These are phyloP conservation scores for Venustaconcha ellipsiformis DNA, from an alignment of 1,140 invertebrate species.

Conservation along the genomic window DNA sequence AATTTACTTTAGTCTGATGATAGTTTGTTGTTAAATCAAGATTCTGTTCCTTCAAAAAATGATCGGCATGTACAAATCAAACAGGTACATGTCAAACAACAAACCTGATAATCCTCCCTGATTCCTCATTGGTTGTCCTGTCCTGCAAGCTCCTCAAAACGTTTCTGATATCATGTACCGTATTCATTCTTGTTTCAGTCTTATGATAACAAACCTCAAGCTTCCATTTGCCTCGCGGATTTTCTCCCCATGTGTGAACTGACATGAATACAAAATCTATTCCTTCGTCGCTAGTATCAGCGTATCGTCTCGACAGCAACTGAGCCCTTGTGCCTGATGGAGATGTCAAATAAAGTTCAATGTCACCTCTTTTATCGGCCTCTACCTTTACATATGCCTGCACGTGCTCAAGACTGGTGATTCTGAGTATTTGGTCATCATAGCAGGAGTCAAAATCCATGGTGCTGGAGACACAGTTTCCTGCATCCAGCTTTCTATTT, in stretches of 20 bases:
- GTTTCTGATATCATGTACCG: no score
- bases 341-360: conserved; percentile 69
- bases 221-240: conserved; percentile 79
- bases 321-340: conserved; percentile 79
- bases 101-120: no score
- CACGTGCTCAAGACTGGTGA: conserved; percentile 86
- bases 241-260: conserved; percentile 92
- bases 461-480: no score
- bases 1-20: no score
- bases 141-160: no score
- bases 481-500: no score
- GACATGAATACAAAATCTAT: conserved; percentile 93
- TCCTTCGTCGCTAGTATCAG: conserved; percentile 80
- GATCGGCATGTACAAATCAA: no score
- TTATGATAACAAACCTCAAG: conserved; percentile 87
- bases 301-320: conserved; percentile 78
- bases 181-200: not conserved
- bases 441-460: conserved; percentile 32
- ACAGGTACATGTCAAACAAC: no score
- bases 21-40: no score
- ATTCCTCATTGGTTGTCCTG: no score
- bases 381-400: conserved; percentile 79
- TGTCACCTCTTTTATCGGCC: conserved; percentile 79
- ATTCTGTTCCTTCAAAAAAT: no score
- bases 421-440: conserved; percentile 20